Evolutionary conservation across 2,888 invertebrate species (phyloP).

Genomic region (Andrena praecox): DNA sequence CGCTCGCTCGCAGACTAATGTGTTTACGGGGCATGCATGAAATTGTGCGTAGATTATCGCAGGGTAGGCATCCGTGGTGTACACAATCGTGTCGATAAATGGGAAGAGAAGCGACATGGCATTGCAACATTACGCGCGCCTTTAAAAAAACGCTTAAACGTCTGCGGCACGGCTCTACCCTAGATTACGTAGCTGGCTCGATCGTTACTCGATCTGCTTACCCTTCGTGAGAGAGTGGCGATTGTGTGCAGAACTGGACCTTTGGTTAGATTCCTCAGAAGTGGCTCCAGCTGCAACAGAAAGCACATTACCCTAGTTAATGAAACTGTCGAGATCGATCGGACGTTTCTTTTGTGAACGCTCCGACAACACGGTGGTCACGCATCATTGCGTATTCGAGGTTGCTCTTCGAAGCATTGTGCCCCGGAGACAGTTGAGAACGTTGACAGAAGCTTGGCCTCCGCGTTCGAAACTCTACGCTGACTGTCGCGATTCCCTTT

Average conservation of each 20-base stretch:
- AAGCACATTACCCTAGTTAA: constrained; percentile 4
- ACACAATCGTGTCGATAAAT: constrained; percentile 4
- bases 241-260: constrained; percentile 84
- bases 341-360: not conserved
- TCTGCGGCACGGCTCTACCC: constrained; percentile 13
- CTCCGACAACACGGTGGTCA: too few species aligned
- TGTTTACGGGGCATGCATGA: constrained; percentile 39
- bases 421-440: too few species aligned
- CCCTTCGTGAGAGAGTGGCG: constrained; percentile 84
- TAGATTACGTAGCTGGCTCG: not conserved
- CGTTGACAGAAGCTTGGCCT: too few species aligned
- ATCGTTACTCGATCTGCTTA: constrained; percentile 66
- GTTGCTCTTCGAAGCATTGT: not conserved
- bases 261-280: constrained; percentile 85
- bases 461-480: not conserved
- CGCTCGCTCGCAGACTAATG: not conserved
- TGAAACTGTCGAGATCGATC: not conserved
- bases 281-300: constrained; percentile 85
- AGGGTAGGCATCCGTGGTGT: not conserved
- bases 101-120: constrained; percentile 15
- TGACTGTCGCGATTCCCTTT: constrained; percentile 36
- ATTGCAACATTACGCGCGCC: constrained; percentile 21
- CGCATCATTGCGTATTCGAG: not conserved
- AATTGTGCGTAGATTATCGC: too few species aligned
- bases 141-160: constrained; percentile 17